These are phyloP conservation scores for Rhopalosiphum nymphaeae DNA, from an alignment of 2,888 invertebrate species.

Conservation along the genomic window DNA sequence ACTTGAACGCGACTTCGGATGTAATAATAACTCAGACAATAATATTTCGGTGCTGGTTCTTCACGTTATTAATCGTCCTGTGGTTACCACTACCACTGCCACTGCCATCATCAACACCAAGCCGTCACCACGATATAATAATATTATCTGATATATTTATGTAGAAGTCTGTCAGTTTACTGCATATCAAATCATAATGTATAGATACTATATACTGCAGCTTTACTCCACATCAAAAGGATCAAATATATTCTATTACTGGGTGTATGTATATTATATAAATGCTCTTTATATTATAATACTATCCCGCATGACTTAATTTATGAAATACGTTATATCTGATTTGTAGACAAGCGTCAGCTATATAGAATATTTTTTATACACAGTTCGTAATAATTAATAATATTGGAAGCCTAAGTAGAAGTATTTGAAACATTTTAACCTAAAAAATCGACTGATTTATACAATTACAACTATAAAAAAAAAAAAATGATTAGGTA, in stretches of 20 bases:
- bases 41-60: slow-evolving; percentile 48
- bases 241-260: not conserved
- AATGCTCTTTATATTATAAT: not conserved
- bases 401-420: not conserved
- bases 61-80: slow-evolving; percentile 55
- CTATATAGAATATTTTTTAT: not conserved
- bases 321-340: not conserved
- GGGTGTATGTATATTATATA: not conserved
- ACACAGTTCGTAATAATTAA: not conserved
- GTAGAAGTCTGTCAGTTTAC: slow-evolving; percentile 31
- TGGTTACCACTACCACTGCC: slow-evolving; percentile 5
- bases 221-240: not conserved
- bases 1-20: slow-evolving; percentile 64
- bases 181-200: not conserved
- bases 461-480: too few relatives aligned
- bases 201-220: not conserved
- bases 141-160: not conserved
- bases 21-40: slow-evolving; percentile 63
- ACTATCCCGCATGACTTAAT: not conserved
- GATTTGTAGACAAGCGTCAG: not conserved
- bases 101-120: slow-evolving; percentile 6
- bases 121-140: not conserved
- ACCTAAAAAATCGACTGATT: not conserved
- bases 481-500: not conserved
- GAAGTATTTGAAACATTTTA: not conserved